Evolutionary conservation across 2,113 vertebrate species (phyloP), one percentile per base, ranked within the genome.

Genomic region (Pterocles gutturalis): DNA sequence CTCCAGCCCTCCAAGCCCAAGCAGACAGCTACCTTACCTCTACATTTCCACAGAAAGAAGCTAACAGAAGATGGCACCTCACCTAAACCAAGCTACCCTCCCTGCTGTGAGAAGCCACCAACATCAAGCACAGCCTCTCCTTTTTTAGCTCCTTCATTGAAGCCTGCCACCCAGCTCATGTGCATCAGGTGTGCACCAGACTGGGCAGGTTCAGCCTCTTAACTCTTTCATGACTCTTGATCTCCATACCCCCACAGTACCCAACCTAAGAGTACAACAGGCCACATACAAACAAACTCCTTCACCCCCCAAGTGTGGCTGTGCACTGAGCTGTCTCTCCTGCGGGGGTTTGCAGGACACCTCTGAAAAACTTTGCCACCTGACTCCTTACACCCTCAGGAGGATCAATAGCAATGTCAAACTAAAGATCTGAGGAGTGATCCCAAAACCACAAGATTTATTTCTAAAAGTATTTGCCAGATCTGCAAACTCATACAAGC

Each of bases 21-120:
- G 43, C 29, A 83, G 45, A 38, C 29, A 83, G 46, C 67, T 76
- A 45, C 31, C 34, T 36, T 43, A 65, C 21, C n/a, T 81, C 49
- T 25, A 21, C 2, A 0, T 33, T 60, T 49, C 41, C 65, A 78
- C 4, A 38, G 26, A 48, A 51, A 79, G 6, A 5, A 58, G 21
- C 18, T 26, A 70, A 33, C 1, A 8, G 62, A 69, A 90, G 41
- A 75, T 29, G 34, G 53, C 24, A 21, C 21, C 41, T 70, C 55
- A 51, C 34, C 8, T 43, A 51, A 43, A 79, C 8, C 0, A 0
- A 82, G n/a, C 26, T 6, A 26, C 10, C 2, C 17, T 49, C 20
- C 28, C 36, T 24, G 46, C 17, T 73, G 8, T 4, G 6, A 87
- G 54, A 55, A 34, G 14, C 8, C 55, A 87, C 22, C 43, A 65